Evolutionary conservation across 2,797 vertebrate genomes (phyloP).

Genomic region (Decapterus maruadsi): DNA sequence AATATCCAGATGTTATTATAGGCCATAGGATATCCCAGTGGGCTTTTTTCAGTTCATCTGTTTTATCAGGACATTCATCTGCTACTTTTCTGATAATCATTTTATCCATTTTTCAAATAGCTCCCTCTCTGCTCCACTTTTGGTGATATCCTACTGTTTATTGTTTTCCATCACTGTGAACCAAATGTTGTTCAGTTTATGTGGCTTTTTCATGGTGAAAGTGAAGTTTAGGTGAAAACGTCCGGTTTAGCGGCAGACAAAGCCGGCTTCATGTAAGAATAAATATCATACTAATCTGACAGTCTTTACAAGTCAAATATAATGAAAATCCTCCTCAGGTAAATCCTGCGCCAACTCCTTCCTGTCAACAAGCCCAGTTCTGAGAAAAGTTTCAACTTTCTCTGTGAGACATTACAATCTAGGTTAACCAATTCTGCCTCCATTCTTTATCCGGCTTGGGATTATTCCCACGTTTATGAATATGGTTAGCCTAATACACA

Average conservation of each 20-base stretch:
- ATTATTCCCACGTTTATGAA: constrained; percentile 71
- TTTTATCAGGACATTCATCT: background rate
- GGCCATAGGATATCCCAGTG: background rate
- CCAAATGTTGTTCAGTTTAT: background rate
- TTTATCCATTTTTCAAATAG: background rate
- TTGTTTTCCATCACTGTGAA: background rate
- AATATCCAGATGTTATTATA: too few relatives aligned
- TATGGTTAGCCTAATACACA: constrained; percentile 65
- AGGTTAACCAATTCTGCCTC: constrained; percentile 65
- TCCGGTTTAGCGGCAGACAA: constrained; percentile 9
- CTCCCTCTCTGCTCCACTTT: background rate
- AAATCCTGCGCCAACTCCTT: constrained; percentile 17
- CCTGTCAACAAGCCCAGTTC: constrained; percentile 19
- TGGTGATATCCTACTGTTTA: background rate
- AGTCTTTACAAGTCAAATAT: background rate
- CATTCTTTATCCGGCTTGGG: constrained; percentile 65
- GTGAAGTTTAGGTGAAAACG: background rate
- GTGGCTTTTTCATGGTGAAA: background rate
- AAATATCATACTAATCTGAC: background rate
- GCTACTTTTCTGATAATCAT: background rate
- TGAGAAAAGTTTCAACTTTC: constrained; percentile 55
- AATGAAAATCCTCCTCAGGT: constrained; percentile 12
- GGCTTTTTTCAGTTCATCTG: background rate
- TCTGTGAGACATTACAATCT: constrained; percentile 56
- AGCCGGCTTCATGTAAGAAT: background rate